phyloP scores from a whole-genome alignment of 2,797 vertebrate species.

The Diplodus puntazzo region DNA sequence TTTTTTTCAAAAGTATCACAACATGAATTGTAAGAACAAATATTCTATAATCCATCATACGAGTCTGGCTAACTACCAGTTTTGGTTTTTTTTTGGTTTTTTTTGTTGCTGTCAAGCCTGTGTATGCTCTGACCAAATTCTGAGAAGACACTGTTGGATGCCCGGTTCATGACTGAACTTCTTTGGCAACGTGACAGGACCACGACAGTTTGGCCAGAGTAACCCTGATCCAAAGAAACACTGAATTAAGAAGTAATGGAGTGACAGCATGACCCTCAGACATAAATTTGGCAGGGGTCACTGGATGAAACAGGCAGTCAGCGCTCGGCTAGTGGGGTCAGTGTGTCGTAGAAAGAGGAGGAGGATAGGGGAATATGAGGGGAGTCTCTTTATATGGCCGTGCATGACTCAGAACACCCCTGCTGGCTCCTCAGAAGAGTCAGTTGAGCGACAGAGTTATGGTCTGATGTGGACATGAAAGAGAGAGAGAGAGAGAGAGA shows the following conservation, averaged over 20 bases:
- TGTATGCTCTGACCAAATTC: slow-evolving; percentile 18
- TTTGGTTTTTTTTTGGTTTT: too few relatives aligned
- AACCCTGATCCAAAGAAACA: slow-evolving; percentile 46
- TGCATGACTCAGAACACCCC: slow-evolving; percentile 48
- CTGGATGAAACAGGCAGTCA: slow-evolving; percentile 32
- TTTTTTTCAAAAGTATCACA: background rate
- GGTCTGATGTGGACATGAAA: slow-evolving; percentile 28
- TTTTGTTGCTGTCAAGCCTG: slow-evolving; percentile 2
- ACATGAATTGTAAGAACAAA: background rate
- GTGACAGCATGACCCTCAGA: slow-evolving; percentile 39
- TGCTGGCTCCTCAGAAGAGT: slow-evolving; percentile 49
- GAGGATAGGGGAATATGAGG: slow-evolving; percentile 1
- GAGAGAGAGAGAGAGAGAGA: background rate
- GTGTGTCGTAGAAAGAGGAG: slow-evolving; percentile 20
- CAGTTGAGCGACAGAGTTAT: slow-evolving; percentile 37
- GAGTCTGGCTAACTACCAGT: background rate
- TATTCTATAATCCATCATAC: background rate
- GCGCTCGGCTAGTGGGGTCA: slow-evolving; percentile 48
- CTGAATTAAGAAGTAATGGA: slow-evolving; percentile 35
- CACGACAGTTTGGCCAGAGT: slow-evolving; percentile 30
- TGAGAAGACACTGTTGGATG: slow-evolving; percentile 6
- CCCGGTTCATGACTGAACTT: slow-evolving; percentile 24
- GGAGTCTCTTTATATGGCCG: slow-evolving; percentile 25
- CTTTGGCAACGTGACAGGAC: slow-evolving; percentile 32
- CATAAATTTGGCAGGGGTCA: slow-evolving; percentile 15